Conservation (phyloP, 2,888 invertebrate species). For the Creontiades dilutus region DNA sequence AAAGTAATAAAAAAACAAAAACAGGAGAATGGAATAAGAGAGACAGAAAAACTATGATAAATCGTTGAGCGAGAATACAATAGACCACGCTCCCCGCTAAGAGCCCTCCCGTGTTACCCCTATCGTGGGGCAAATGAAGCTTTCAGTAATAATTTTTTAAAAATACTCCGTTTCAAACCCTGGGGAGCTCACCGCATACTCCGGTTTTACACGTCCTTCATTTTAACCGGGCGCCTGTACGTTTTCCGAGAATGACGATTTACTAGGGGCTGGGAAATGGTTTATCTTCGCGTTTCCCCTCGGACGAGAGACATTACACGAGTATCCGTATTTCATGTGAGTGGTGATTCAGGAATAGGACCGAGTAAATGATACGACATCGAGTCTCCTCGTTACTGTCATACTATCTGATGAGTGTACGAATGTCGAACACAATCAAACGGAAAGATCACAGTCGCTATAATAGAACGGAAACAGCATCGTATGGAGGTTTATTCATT, state of each 20-base stretch:
- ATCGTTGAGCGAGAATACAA: conserved; percentile 63
- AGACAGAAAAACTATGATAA: conserved; percentile 66
- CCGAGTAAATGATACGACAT: neutral
- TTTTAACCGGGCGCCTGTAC: conserved; percentile 54
- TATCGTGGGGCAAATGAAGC: conserved; percentile 61
- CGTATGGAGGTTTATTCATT: too few relatives aligned
- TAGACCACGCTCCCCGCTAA: conserved; percentile 63
- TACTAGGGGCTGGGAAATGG: conserved; percentile 13
- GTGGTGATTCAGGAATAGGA: neutral
- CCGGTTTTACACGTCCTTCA: conserved; percentile 53
- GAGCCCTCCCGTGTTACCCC: conserved; percentile 68
- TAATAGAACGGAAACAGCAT: too few relatives aligned
- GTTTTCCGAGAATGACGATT: conserved; percentile 30
- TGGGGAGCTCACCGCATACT: conserved; percentile 34
- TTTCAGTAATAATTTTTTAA: conserved; percentile 69
- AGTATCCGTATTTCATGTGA: neutral
- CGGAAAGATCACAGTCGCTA: too few relatives aligned
- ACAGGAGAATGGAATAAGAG: conserved; percentile 47
- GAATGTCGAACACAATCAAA: too few relatives aligned
- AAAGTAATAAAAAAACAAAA: neutral
- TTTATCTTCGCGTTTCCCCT: neutral
- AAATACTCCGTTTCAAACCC: conserved; percentile 21
- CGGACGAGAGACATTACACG: neutral
- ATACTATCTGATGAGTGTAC: too few relatives aligned
- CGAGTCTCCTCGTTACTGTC: too few relatives aligned